Evolutionary conservation across 1,140 invertebrate species (phyloP).

Genomic region (Lerema accius): DNA sequence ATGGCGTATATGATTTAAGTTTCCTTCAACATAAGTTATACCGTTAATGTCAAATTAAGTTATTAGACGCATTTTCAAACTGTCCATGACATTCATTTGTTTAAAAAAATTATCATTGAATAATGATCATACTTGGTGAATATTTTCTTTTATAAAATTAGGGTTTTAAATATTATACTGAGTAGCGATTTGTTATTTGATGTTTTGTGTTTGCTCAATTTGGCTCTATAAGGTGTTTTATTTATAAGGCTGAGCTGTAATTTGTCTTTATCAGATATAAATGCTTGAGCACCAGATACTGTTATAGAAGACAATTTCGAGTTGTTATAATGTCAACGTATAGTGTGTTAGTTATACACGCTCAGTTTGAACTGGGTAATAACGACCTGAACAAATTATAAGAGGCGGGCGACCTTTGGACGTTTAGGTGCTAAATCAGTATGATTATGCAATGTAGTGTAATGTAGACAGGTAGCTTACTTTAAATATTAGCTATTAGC

Average conservation of each 20-base stretch:
- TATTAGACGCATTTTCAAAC: no score
- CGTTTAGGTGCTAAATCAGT: slow-evolving; percentile 24
- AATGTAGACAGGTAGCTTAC: slow-evolving; percentile 11
- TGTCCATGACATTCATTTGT: no score
- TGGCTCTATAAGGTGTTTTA: slow-evolving; percentile 1
- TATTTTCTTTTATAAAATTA: no score
- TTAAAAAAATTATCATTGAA: no score
- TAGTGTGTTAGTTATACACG: not conserved
- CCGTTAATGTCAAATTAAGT: no score
- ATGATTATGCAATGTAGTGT: slow-evolving; percentile 16
- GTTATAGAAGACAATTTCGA: not conserved
- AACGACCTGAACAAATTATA: not conserved
- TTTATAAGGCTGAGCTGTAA: not conserved
- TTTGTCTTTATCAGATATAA: not conserved
- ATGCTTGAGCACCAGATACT: no score
- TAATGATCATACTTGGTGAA: no score
- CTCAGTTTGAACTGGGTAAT: not conserved
- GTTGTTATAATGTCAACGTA: not conserved
- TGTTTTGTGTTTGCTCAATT: slow-evolving; percentile 21
- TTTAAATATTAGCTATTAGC: slow-evolving; percentile 9
- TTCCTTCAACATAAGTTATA: no score
- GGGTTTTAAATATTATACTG: no score
- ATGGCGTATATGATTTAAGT: no score
- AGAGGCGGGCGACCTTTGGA: not conserved
- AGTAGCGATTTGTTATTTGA: no score